Evolutionary conservation across 2,797 vertebrate species (phyloP).

Genomic region (Cryptoprocta ferox): DNA sequence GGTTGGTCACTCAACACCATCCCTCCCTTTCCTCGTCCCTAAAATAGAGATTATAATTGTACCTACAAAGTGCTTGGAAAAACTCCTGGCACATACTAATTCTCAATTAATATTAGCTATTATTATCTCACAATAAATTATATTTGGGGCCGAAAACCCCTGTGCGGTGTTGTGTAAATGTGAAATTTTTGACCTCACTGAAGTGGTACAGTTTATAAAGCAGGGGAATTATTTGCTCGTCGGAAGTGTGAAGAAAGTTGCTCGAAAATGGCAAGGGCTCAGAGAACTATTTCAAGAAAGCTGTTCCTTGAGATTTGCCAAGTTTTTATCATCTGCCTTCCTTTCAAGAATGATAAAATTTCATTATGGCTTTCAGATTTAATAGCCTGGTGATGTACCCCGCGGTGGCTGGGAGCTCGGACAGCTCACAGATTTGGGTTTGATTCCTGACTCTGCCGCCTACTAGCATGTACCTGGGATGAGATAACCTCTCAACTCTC

Average conservation of each 20-base stretch:
- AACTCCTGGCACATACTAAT: not conserved
- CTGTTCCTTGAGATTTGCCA: conserved; percentile 33
- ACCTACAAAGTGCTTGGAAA: not conserved
- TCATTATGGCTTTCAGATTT: conserved; percentile 56
- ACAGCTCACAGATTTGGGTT: not conserved
- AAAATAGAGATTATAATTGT: not conserved
- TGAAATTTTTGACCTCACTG: not conserved
- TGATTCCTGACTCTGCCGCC: not conserved
- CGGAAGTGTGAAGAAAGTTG: conserved; percentile 28
- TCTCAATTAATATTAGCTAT: conserved; percentile 25
- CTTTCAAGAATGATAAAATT: conserved; percentile 54
- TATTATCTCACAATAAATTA: conserved; percentile 34
- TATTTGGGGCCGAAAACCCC: not conserved
- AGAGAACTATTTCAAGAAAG: conserved; percentile 41
- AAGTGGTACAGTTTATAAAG: conserved; percentile 32
- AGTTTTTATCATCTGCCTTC: conserved; percentile 47
- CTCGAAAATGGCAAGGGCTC: not conserved
- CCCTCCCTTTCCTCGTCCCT: not conserved
- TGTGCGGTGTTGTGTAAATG: not conserved
- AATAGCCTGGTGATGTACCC: not conserved
- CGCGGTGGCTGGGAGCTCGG: not conserved
- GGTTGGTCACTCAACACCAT: not conserved
- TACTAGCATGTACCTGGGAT: not conserved
- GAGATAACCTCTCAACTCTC: not conserved
- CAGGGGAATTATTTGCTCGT: conserved; percentile 44